Evolutionary conservation across 2,113 vertebrate species (phyloP).

Genomic region (Arothron firmamentum): DNA sequence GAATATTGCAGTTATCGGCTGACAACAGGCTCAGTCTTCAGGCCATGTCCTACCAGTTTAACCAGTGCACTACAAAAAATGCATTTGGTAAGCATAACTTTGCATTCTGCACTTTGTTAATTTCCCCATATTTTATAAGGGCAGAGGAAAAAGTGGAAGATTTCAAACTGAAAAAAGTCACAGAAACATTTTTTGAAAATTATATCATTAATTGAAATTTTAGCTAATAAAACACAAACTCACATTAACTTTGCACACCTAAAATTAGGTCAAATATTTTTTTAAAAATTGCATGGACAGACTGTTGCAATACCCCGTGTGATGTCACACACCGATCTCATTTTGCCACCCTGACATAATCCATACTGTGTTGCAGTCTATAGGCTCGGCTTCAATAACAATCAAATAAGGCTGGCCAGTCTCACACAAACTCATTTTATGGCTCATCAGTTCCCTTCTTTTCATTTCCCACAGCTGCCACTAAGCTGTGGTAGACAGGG

Average conservation of each 20-base stretch:
- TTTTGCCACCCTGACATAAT: slow-evolving; percentile 4
- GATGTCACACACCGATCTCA: background rate
- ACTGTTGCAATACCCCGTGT: background rate
- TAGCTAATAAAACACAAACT: no score
- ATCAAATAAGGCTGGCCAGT: slow-evolving; percentile 29
- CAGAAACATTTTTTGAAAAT: no score
- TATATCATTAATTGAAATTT: no score
- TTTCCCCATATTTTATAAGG: no score
- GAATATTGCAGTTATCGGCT: no score
- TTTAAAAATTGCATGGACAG: background rate
- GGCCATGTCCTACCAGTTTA: no score
- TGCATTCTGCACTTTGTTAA: no score
- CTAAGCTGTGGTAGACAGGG: slow-evolving; percentile 23
- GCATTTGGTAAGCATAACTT: background rate
- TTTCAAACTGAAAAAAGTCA: no score
- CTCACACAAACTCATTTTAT: slow-evolving; percentile 20
- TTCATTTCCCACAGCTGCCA: slow-evolving; percentile 49
- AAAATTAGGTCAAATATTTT: background rate
- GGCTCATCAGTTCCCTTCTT: slow-evolving; percentile 23
- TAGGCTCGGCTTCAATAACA: slow-evolving; percentile 21
- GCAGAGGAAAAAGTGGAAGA: no score
- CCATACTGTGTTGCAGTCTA: background rate
- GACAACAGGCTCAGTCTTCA: no score
- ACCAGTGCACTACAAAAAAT: background rate
- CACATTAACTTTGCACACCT: background rate